These are phyloP conservation scores for Irena cyanogastra DNA, from an alignment of 2,113 vertebrate genomes.

Conservation along the genomic window DNA sequence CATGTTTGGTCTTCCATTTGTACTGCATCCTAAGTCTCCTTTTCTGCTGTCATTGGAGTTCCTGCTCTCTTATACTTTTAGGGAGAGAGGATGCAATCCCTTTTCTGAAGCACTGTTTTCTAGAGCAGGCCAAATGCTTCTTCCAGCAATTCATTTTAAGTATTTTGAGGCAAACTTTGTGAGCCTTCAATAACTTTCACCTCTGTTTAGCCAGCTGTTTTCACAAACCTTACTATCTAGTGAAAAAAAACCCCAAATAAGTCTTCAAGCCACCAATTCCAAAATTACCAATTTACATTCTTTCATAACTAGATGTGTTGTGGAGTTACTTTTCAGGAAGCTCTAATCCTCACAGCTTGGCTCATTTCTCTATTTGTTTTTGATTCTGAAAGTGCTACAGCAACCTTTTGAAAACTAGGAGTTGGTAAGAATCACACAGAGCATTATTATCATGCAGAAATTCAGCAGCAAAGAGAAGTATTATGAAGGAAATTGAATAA, in stretches of 20 bases:
- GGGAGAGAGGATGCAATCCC: neutral
- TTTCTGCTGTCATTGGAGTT: neutral
- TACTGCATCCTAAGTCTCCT: neutral
- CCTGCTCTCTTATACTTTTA: neutral
- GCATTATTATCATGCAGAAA: neutral
- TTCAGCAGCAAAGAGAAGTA: neutral
- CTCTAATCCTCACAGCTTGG: neutral
- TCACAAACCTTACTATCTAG: neutral
- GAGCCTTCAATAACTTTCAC: neutral
- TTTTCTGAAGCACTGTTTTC: neutral
- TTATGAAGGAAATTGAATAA: neutral
- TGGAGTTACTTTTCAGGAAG: neutral
- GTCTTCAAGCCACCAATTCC: neutral
- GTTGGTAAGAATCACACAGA: neutral
- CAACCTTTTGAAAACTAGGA: neutral
- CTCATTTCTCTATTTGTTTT: neutral
- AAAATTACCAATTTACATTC: neutral
- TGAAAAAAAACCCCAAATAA: neutral
- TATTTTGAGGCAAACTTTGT: neutral
- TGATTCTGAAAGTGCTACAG: neutral
- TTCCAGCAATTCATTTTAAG: neutral
- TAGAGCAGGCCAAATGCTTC: neutral
- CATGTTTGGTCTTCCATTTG: neutral
- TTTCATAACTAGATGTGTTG: neutral
- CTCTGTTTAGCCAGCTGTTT: neutral